Percentiles rank a stretch among this genome's conserved stretches.
phyloP scores from a whole-genome alignment of 2,888 invertebrate species.

The Conus canariensis region DNA sequence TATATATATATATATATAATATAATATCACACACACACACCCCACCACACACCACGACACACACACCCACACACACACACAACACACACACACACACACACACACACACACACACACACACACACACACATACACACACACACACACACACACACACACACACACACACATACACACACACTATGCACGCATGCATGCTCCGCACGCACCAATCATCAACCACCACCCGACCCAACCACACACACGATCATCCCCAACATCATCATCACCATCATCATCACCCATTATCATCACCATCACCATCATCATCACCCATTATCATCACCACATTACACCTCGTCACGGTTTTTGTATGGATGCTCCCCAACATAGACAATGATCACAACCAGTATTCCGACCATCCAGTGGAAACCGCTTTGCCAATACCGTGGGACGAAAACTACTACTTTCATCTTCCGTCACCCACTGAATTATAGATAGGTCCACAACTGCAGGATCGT shows the following conservation, averaged over 20 bases:
- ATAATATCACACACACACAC: not conserved
- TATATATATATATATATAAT: too few relatives aligned
- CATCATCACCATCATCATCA: not conserved
- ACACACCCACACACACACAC: conserved; percentile 23
- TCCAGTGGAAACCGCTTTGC: too few relatives aligned
- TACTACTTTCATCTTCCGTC: too few relatives aligned
- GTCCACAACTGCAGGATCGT: too few relatives aligned
- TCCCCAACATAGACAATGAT: too few relatives aligned
- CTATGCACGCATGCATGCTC: not conserved
- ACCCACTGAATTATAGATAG: too few relatives aligned
- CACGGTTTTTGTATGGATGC: too few relatives aligned
- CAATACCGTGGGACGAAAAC: too few relatives aligned
- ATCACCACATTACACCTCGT: too few relatives aligned
- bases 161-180: conserved; percentile 18
- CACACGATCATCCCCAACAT: not conserved
- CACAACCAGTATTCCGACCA: too few relatives aligned
- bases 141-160: conserved; percentile 26
- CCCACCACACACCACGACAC: conserved; percentile 1
- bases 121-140: conserved; percentile 16
- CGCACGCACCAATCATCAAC: not conserved
- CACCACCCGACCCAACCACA: not conserved
- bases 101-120: conserved; percentile 11
- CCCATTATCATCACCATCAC: too few relatives aligned
- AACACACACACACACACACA: not conserved
- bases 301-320: too few relatives aligned